Evolutionary conservation across 2,113 vertebrate species (phyloP), one percentile per base, ranked within the genome.

Genomic region (Phaethornis superciliosus): DNA sequence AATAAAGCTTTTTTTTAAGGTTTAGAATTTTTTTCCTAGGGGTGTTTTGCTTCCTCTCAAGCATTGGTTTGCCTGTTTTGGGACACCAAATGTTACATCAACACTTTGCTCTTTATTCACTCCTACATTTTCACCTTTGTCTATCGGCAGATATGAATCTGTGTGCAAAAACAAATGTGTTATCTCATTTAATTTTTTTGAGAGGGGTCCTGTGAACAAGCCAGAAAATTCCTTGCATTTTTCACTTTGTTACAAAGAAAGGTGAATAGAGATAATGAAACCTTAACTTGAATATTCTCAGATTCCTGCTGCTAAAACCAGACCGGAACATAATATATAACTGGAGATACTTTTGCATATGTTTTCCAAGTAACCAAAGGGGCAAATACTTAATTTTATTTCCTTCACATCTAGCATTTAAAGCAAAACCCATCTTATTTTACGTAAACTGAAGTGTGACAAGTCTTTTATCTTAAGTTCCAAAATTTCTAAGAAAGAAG

Each of bases 211-310:
- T 80, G 74, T n/a, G 49, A 28, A 32, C 17, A 88, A 85, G 87
- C 84, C 92, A 95, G 74, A 67, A 94, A 95, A 98, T 97, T 97
- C 97, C 74, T 96, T 51, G 67, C 96, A 97, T 98, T 97, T 97
- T 93, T 97, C 51, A 88, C 47, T 67, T 74, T 65, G 81, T 33
- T 71, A 56, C 28, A 95, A 93, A 72, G 12, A 56, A 89, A 96
- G 86, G 91, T 96, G 94, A 93, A 91, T 86, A 65, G 9, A 81
- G 70, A 94, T 89, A 95, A 92, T 3, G 27, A 89, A 90, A 76
- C 22, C 49, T 85, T 71, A 81, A 90, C 51, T 62, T 71, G 19
- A 82, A 77, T 37, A 37, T 81, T 89, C 87, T 60, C 62, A 72
- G 81, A 93, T 85, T 82, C 32, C n/a, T 51, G 51, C 78, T 82